These are phyloP conservation scores for Pycnomerus fuliginosus DNA, from an alignment of 2,888 invertebrate genomes.

Conservation along the genomic window DNA sequence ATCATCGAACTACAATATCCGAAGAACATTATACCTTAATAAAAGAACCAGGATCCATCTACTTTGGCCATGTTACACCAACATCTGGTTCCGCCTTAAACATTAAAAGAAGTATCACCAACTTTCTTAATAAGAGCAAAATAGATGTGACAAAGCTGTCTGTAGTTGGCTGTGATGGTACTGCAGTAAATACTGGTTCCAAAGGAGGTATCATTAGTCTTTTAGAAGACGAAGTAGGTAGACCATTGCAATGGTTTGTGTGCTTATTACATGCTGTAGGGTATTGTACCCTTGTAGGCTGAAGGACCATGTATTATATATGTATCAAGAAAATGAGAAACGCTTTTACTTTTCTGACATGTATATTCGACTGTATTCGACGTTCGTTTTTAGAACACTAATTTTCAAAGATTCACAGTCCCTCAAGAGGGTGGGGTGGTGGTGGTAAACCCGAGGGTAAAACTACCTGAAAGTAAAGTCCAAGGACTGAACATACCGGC, in stretches of 20 bases:
- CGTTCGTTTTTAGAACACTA: too few relatives aligned
- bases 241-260: neutral
- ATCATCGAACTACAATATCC: neutral
- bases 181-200: neutral
- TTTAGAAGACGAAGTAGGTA: neutral
- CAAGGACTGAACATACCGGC: too few relatives aligned
- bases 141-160: neutral
- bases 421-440: too few relatives aligned
- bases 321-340: too few relatives aligned
- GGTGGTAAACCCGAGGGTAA: too few relatives aligned
- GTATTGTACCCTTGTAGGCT: constrained; percentile 8
- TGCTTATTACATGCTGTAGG: neutral
- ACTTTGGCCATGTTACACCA: neutral
- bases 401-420: too few relatives aligned
- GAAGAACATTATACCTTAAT: neutral
- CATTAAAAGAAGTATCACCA: neutral
- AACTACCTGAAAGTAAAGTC: too few relatives aligned
- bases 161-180: neutral
- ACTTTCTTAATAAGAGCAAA: neutral
- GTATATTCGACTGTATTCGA: too few relatives aligned
- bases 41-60: neutral
- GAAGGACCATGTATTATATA: too few relatives aligned
- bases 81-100: too few relatives aligned
- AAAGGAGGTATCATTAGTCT: neutral
- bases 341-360: too few relatives aligned